Conservation (phyloP, 2,888 invertebrate genomes). For the Pocota personata region DNA sequence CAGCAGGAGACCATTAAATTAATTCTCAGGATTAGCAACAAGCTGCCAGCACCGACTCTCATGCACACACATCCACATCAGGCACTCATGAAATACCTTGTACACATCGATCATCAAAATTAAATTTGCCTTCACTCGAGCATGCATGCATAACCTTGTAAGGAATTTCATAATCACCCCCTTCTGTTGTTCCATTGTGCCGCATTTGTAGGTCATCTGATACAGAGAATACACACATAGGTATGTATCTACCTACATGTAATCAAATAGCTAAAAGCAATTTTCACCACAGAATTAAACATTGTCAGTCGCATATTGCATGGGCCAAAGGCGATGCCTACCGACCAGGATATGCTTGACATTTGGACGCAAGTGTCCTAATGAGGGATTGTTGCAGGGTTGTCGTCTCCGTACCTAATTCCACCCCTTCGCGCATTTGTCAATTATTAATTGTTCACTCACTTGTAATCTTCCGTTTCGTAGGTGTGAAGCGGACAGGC, state of each 20-base stretch:
- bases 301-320: conserved; percentile 33
- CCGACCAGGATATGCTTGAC: conserved; percentile 14
- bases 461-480: conserved; percentile 93
- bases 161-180: conserved; percentile 45
- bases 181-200: not conserved
- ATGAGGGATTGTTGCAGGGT: not conserved
- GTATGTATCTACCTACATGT: not conserved
- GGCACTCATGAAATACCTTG: conserved; percentile 11
- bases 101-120: conserved; percentile 70
- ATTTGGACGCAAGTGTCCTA: conserved; percentile 19
- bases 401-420: not conserved
- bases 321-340: conserved; percentile 7
- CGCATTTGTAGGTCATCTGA: not conserved
- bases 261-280: conserved; percentile 28
- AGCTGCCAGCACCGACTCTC: not conserved
- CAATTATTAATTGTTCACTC: conserved; percentile 77
- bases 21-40: conserved; percentile 60
- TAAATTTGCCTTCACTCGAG: conserved; percentile 62
- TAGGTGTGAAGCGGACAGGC: conserved; percentile 92
- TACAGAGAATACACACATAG: not conserved
- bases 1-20: conserved; percentile 63
- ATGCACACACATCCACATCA: not conserved
- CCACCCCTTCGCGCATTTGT: conserved; percentile 21
- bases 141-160: conserved; percentile 23
- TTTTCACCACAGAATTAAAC: conserved; percentile 41